These are phyloP conservation scores for Diogma glabrata DNA, from an alignment of 2,888 invertebrate species.

Conservation along the genomic window DNA sequence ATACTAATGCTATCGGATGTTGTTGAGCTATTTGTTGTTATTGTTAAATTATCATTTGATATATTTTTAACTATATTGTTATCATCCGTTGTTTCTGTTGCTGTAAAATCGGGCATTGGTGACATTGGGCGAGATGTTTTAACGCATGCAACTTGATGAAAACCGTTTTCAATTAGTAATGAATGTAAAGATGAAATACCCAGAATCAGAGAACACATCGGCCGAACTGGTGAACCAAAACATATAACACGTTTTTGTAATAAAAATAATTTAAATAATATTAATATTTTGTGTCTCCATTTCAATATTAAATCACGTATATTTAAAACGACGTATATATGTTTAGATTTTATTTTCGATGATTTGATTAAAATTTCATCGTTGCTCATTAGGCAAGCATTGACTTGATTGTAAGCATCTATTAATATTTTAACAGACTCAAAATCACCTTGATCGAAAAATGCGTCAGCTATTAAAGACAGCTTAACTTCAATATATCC, in stretches of 20 bases:
- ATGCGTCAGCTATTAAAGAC: constrained; percentile 91
- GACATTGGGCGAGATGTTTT: constrained; percentile 58
- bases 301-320: constrained; percentile 33
- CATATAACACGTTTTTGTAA: constrained; percentile 83
- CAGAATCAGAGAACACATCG: constrained; percentile 74
- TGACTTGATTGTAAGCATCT: constrained; percentile 86
- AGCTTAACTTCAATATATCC: constrained; percentile 92
- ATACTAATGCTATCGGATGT: constrained; percentile 4
- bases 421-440: constrained; percentile 76
- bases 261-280: constrained; percentile 84
- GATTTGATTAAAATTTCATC: constrained; percentile 38
- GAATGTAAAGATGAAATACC: constrained; percentile 86
- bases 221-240: constrained; percentile 85
- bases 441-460: constrained; percentile 92
- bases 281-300: constrained; percentile 84
- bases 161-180: constrained; percentile 73
- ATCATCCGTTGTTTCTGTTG: constrained; percentile 23
- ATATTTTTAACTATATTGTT: constrained; percentile 9
- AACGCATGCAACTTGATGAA: constrained; percentile 71
- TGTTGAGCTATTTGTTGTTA: constrained; percentile 2
- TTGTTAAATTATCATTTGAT: neutral
- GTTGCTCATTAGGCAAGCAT: constrained; percentile 51
- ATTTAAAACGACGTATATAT: constrained; percentile 34
- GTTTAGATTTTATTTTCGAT: constrained; percentile 13
- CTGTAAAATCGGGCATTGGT: constrained; percentile 53